A percentile compares a stretch with the other conserved stretches of the same genome.
Conservation (phyloP, 2,113 vertebrate species). For the Takifugu bimaculatus region DNA sequence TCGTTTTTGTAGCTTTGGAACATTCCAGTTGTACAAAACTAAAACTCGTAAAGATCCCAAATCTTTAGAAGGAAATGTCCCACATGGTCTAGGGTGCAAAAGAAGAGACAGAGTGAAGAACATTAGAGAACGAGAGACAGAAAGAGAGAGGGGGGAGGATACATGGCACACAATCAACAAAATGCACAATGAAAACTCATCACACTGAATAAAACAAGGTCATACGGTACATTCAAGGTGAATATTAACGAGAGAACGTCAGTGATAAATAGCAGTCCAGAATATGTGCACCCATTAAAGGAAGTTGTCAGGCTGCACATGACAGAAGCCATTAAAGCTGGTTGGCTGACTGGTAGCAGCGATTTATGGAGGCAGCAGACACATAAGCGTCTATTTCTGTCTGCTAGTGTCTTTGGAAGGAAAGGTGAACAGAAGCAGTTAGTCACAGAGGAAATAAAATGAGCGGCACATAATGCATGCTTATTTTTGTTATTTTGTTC, state of each 20-base stretch:
- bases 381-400: slow-evolving; percentile 73
- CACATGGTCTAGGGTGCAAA: not conserved
- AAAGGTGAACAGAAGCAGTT: slow-evolving; percentile 42
- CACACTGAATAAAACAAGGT: slow-evolving; percentile 22
- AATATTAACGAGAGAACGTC: slow-evolving; percentile 8
- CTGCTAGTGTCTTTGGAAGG: slow-evolving; percentile 60
- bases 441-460: slow-evolving; percentile 46
- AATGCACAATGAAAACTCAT: slow-evolving; percentile 21
- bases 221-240: slow-evolving; percentile 27
- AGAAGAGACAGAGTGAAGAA: slow-evolving; percentile 22
- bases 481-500: slow-evolving; percentile 51
- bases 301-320: slow-evolving; percentile 14
- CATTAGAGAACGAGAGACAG: slow-evolving; percentile 17
- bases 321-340: slow-evolving; percentile 42
- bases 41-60: slow-evolving; percentile 10
- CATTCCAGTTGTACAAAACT: slow-evolving; percentile 58
- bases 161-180: slow-evolving; percentile 19
- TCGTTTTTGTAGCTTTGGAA: slow-evolving; percentile 67
- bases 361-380: slow-evolving; percentile 64
- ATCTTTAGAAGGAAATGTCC: slow-evolving; percentile 8
- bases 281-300: slow-evolving; percentile 52
- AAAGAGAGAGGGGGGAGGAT: not conserved
- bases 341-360: slow-evolving; percentile 50
- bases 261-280: slow-evolving; percentile 41
- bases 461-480: slow-evolving; percentile 23